Base-by-base conservation (phyloP, 2,888 invertebrate genomes). In the Hipparchia semele region DNA sequence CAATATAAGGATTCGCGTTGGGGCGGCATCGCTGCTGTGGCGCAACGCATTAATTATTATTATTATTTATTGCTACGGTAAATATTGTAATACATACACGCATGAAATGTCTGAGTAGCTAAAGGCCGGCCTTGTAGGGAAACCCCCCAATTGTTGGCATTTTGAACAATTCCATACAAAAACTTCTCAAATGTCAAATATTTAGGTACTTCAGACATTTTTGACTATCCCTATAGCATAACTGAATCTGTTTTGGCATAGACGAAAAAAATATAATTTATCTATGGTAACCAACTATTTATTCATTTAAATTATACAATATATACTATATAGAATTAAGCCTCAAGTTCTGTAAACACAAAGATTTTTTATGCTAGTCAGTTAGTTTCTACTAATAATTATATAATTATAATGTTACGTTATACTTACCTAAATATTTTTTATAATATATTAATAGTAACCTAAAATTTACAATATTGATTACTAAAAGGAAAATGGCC, bases 231-330 rank as follows among this genome's bases (percentile, higher is more conserved):
- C 49, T 1, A 8, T 8, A 49, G 1, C 49, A 6, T 6, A 45
- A 53, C 33, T 60, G 53, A 62, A 49, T 72, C 59, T 72, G 69
- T 72, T 54, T 12, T 54, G 53, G 49, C 49, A 51, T 9, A 51
- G 33, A 39, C 8, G 58, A 67, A 69, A 51, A 51, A 13, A 39
- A 56, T 23, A 49, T 72, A 65, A 45, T 54, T 74, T 74, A 73
- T 74, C 64, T 74, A 65, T 72, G 73, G 73, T 74, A 74, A 74
- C 73, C 65, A 72, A 71, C 67, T 73, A 67, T 68, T 61, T 53
- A 68, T 58, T 71, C 46, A 65, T 68, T 68, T 71, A 67, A 54
- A 70, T 45, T 58, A 13, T 8, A 23, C 45, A 12, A 23, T 46
- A 65, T 23, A 65, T 13, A 33, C 7, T 39, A 45, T 53, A 53